These are phyloP conservation scores for Pristionchus entomophagus DNA, from an alignment of 2,888 invertebrate species.

Conservation along the genomic window DNA sequence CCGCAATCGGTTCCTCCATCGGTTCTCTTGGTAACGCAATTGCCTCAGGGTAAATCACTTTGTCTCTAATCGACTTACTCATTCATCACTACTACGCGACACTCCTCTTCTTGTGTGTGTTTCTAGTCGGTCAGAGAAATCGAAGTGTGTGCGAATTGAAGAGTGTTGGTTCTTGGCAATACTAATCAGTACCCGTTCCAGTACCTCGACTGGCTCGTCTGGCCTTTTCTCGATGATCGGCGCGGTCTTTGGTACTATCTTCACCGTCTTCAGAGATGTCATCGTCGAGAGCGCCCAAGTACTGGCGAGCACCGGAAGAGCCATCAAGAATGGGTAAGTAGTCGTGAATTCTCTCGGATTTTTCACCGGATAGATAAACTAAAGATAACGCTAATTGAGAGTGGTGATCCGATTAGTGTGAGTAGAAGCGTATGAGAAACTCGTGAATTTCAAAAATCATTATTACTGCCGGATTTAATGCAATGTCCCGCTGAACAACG, in stretches of 20 bases:
- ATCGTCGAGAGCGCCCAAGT: not conserved
- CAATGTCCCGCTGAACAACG: too few species aligned
- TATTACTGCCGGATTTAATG: too few species aligned
- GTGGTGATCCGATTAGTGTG: too few species aligned
- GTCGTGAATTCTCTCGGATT: not conserved
- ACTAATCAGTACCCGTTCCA: not conserved
- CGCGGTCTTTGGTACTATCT: not conserved
- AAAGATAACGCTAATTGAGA: too few species aligned
- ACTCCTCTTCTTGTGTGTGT: too few species aligned
- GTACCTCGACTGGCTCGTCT: not conserved
- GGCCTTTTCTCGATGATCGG: not conserved
- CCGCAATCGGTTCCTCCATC: not conserved
- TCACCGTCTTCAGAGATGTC: not conserved
- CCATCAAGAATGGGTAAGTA: not conserved
- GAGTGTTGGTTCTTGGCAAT: not conserved
- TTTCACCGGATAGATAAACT: too few species aligned
- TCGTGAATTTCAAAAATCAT: too few species aligned
- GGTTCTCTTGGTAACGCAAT: not conserved
- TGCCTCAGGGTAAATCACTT: conserved; percentile 13
- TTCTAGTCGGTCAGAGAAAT: too few species aligned
- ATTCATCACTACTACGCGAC: too few species aligned
- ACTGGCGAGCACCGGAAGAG: not conserved
- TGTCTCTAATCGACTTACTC: not conserved
- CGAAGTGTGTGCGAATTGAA: not conserved
- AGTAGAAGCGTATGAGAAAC: too few species aligned